Evolutionary conservation across 2,113 vertebrate species (phyloP).

Genomic region (Pelecanus crispus): DNA sequence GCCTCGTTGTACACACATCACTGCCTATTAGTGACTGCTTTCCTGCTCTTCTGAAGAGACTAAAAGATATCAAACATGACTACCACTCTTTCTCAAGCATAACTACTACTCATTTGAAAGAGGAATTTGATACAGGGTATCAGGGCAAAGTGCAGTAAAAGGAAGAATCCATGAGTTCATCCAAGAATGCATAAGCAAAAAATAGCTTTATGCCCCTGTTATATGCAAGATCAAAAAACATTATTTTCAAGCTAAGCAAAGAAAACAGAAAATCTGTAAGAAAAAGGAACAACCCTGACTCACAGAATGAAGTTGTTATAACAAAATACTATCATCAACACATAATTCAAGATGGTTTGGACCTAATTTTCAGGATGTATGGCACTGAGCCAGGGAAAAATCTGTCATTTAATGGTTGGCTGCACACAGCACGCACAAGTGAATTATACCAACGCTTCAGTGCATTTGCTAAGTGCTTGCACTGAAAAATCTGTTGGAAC

Average conservation of each 20-base stretch:
- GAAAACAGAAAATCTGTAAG: neutral
- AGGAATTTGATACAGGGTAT: neutral
- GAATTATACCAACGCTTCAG: conserved; percentile 41
- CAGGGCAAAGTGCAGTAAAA: neutral
- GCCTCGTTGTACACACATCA: accelerated
- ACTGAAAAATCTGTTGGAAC: conserved; percentile 14
- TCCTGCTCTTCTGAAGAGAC: neutral
- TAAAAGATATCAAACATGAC: neutral
- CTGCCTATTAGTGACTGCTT: neutral
- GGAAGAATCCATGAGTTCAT: neutral
- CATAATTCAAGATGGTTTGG: conserved; percentile 37
- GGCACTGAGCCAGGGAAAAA: conserved; percentile 20
- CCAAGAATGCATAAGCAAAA: neutral
- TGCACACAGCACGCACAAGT: conserved; percentile 31
- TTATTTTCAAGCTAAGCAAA: neutral
- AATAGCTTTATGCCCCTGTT: neutral
- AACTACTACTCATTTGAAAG: neutral
- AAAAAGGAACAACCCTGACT: neutral
- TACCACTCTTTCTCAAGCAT: neutral
- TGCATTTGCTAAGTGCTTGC: neutral
- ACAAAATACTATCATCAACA: conserved; percentile 20
- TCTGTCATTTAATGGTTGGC: conserved; percentile 42
- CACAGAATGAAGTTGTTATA: neutral
- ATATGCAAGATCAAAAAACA: neutral
- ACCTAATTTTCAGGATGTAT: neutral